Evolutionary conservation across 2,113 vertebrate species (phyloP).

Genomic region (Climacteris rufus): DNA sequence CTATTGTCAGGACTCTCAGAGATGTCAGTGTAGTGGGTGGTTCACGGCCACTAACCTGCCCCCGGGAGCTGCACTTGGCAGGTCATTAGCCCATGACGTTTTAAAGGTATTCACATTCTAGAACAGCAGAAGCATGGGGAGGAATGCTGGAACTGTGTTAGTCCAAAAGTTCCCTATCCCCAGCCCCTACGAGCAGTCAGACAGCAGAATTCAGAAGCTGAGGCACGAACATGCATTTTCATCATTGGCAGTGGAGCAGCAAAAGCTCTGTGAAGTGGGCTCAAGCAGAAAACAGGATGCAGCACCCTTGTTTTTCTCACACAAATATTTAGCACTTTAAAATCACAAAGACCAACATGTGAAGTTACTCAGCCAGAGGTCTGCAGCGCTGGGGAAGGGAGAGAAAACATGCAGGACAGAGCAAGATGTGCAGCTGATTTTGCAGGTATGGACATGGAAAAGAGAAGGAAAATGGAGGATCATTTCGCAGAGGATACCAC

Average conservation of each 20-base stretch:
- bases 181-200: not conserved
- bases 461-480: not conserved
- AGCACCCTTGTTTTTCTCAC: not conserved
- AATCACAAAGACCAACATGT: not conserved
- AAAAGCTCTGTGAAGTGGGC: not conserved
- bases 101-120: not conserved
- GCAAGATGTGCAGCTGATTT: slow-evolving; percentile 1
- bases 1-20: not conserved
- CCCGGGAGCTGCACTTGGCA: not conserved
- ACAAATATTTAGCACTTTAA: not conserved
- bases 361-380: not conserved
- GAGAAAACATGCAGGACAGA: slow-evolving; percentile 23
- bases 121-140: not conserved
- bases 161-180: not conserved
- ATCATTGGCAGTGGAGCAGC: not conserved
- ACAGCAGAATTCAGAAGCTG: not conserved
- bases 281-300: slow-evolving; percentile 16
- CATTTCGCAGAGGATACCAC: not conserved
- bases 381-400: not conserved
- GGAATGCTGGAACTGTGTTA: not conserved
- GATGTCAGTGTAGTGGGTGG: not conserved
- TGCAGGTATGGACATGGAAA: not conserved
- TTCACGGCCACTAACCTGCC: not conserved
- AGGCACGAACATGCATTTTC: slow-evolving; percentile 25
- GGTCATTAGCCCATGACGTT: not conserved